phyloP scores from a whole-genome alignment of 2,888 invertebrate species.

The Cheilosia variabilis region DNA sequence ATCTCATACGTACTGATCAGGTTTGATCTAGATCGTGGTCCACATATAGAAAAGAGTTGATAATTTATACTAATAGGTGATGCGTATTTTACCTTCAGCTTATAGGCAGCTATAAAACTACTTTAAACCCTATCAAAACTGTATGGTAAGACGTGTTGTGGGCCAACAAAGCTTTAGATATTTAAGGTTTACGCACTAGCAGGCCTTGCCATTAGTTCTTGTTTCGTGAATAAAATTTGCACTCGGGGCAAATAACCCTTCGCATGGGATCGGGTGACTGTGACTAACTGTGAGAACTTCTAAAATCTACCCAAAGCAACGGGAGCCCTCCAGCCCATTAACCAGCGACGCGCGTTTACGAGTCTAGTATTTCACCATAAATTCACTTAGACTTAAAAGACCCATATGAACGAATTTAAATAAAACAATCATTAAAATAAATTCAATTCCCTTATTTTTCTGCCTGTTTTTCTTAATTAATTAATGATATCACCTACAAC shows the following conservation, averaged over 20 bases:
- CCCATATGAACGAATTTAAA: not conserved
- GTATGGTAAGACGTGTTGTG: too few species aligned
- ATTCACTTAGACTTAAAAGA: not conserved
- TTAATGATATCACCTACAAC: constrained; percentile 54
- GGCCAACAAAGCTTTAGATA: too few species aligned
- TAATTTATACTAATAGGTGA: too few species aligned
- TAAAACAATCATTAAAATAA: constrained; percentile 36
- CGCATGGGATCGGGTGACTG: not conserved
- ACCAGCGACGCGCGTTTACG: too few species aligned
- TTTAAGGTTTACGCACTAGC: too few species aligned
- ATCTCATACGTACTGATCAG: too few species aligned
- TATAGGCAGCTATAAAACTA: too few species aligned
- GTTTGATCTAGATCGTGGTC: too few species aligned
- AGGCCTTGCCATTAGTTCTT: not conserved
- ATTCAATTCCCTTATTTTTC: not conserved
- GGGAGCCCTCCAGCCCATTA: not conserved
- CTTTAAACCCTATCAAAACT: too few species aligned
- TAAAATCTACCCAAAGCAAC: not conserved
- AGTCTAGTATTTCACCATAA: constrained; percentile 7
- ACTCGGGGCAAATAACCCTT: not conserved
- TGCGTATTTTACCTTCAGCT: too few species aligned
- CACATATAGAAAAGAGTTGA: too few species aligned
- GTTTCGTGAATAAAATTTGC: not conserved
- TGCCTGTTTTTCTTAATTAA: constrained; percentile 31
- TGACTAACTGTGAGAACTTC: not conserved